Conservation (phyloP, 2,888 invertebrate genomes). For the Monoplex corrugatus region DNA sequence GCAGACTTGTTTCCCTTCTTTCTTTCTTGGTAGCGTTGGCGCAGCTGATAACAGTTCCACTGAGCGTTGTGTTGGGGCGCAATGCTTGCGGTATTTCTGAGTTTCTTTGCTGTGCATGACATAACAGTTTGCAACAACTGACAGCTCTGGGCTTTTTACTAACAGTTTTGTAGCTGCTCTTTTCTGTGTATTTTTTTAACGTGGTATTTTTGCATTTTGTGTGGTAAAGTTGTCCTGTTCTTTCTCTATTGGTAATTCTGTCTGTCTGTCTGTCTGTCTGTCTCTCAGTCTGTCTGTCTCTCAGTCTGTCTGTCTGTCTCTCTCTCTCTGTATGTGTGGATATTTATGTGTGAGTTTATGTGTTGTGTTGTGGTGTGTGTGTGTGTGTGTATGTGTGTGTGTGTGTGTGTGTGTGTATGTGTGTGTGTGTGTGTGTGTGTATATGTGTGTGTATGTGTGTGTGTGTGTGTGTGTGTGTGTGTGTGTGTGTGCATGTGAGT, state of each 20-base stretch:
- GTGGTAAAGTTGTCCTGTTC: background rate
- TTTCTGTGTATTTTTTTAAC: background rate
- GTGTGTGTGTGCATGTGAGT: too few relatives aligned
- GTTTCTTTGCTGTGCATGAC: conserved; percentile 24
- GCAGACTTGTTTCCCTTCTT: background rate
- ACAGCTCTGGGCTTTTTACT: too few relatives aligned
- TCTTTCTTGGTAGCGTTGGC: background rate
- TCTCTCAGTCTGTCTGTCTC: background rate
- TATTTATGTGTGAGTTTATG: too few relatives aligned
- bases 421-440: background rate
- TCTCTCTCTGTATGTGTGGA: background rate
- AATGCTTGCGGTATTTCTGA: conserved; percentile 27
- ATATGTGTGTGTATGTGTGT: background rate
- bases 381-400: background rate
- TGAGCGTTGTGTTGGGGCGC: conserved; percentile 21
- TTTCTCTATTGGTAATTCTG: too few relatives aligned
- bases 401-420: background rate
- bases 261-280: background rate
- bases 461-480: background rate
- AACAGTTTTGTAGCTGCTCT: too few relatives aligned
- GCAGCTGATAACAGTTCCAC: conserved; percentile 19
- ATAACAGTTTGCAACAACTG: background rate
- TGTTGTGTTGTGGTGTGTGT: conserved; percentile 3
- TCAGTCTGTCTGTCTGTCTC: background rate
- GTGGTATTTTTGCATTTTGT: background rate